Evolutionary conservation across 2,113 vertebrate species (phyloP), one percentile per base, ranked within the genome.

Genomic region (Mirza zaza): DNA sequence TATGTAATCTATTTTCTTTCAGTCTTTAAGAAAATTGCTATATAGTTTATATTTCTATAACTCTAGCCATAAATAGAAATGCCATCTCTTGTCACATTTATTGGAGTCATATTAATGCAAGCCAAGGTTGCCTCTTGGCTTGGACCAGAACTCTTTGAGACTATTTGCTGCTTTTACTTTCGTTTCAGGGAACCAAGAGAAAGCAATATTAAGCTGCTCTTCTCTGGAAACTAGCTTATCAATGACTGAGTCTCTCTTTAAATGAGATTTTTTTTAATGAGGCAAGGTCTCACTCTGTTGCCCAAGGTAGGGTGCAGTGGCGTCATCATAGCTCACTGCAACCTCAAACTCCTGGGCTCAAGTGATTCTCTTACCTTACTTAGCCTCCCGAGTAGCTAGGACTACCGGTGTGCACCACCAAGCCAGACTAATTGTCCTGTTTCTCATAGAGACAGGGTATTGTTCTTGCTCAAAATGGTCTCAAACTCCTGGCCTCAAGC

Each of bases 1-100:
- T 32, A 17, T 2, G 34, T 39, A 57, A 50, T 57, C 83, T 94
- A 2, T 93, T 94, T 92, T 71, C 39, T 75, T 83, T 87, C 39
- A 12, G 20, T 61, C n/a, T 85, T 85, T 90, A 87, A 91, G 68
- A 89, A 95, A 94, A 93, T 11, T 84, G 20, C 50, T 87, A 6
- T 68, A 63, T 61, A 39, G 25, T 63, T 91, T 39, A 2, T 5
- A 87, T 91, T 92, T 91, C 70, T 95, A 0, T 77, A 57, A 80
- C 12, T 76, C 1, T 93, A 87, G 12, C 92, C 39, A 76, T 84
- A 82, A 90, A 79, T 87, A 63, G 36, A 75, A 76, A 90, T 90
- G 55, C 57, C 55, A 90, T 84, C 57, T 87, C 52, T 59, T 81
- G 4, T 89, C 32, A 57, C 29, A 27, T 61, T 61, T n/a, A 39